phyloP scores from a whole-genome alignment of 1,140 invertebrate species.

The Drosophila kepulauana region DNA sequence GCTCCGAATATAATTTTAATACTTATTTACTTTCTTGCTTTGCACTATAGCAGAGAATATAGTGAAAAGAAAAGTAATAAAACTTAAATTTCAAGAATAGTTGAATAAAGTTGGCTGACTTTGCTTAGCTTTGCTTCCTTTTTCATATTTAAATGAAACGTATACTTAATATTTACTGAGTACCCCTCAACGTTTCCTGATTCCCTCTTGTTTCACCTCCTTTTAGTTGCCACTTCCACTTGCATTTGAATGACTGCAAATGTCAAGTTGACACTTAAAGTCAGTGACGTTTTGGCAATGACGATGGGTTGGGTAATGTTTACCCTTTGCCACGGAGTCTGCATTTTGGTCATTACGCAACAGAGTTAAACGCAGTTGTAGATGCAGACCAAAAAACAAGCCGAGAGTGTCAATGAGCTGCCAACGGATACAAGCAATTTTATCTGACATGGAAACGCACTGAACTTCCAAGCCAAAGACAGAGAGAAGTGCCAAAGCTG shows the following conservation, averaged over 20 bases:
- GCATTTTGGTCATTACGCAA: constrained; percentile 52
- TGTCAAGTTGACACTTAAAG: constrained; percentile 56
- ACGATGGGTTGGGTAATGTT: constrained; percentile 50
- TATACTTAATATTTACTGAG: too few species aligned
- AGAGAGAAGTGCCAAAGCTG: not conserved
- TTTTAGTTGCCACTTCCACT: not conserved
- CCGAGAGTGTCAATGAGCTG: constrained; percentile 5
- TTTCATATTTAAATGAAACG: too few species aligned
- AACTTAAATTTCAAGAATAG: too few species aligned
- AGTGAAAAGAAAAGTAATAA: too few species aligned
- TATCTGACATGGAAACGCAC: constrained; percentile 54
- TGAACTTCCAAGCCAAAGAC: constrained; percentile 39
- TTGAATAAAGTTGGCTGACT: too few species aligned
- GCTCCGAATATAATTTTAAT: too few species aligned
- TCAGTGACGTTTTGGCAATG: constrained; percentile 22
- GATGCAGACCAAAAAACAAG: not conserved
- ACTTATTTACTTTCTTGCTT: too few species aligned
- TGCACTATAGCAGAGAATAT: too few species aligned
- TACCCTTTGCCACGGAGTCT: constrained; percentile 54
- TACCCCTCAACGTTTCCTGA: not conserved
- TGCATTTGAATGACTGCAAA: constrained; percentile 31
- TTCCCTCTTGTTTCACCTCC: not conserved
- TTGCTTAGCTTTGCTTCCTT: too few species aligned
- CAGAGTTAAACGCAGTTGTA: constrained; percentile 1
- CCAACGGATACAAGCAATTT: constrained; percentile 73